phyloP scores from a whole-genome alignment of 2,888 invertebrate genomes.

The Anoplius nigerrimus region DNA sequence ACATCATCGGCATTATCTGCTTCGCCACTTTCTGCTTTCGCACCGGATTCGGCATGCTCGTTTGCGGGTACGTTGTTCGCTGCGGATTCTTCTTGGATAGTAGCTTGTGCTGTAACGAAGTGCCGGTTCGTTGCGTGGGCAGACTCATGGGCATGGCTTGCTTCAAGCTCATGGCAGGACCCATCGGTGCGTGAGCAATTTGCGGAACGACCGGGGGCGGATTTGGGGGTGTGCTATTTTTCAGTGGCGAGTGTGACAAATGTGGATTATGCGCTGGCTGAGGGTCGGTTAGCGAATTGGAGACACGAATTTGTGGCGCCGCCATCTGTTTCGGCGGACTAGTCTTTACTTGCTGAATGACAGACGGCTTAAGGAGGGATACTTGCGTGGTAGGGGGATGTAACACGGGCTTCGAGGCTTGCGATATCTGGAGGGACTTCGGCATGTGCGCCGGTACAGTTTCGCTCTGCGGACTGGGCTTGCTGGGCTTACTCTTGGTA shows the following conservation, averaged over 20 bases:
- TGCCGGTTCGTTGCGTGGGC: constrained; percentile 52
- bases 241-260: constrained; percentile 55
- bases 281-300: constrained; percentile 65
- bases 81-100: constrained; percentile 69
- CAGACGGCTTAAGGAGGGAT: constrained; percentile 64
- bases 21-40: constrained; percentile 59
- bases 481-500: constrained; percentile 52
- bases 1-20: constrained; percentile 41
- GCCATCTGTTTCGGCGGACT: constrained; percentile 53
- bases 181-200: constrained; percentile 51
- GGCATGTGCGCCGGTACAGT: constrained; percentile 49
- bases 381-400: constrained; percentile 58
- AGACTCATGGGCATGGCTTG: constrained; percentile 57
- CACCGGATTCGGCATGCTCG: constrained; percentile 33
- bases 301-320: constrained; percentile 65
- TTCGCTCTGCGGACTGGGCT: constrained; percentile 45
- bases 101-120: constrained; percentile 68
- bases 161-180: constrained; percentile 53
- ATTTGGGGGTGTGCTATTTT: constrained; percentile 36
- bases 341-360: constrained; percentile 53
- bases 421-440: constrained; percentile 54
- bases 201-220: constrained; percentile 50
- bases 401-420: constrained; percentile 41
- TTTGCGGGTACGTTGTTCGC: constrained; percentile 42
- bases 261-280: constrained; percentile 65